Evolutionary conservation across 2,888 invertebrate species (phyloP), one percentile per base, ranked within the genome.

Genomic region (Tribolium freemani): DNA sequence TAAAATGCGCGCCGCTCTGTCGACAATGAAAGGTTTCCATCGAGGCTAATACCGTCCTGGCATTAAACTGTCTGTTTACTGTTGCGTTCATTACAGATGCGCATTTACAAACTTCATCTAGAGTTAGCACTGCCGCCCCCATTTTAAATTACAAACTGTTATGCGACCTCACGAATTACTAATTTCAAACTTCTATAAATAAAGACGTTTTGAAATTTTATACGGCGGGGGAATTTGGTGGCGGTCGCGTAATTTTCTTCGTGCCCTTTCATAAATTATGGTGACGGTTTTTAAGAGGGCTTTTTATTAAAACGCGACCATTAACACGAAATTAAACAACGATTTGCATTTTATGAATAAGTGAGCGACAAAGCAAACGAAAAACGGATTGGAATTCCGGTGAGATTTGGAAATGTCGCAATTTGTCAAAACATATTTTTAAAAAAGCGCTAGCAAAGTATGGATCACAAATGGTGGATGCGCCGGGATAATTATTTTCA

Each of bases 181-280:
- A 69, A 73, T 61, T 73, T 66, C 71, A 44, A 66, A 66, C 64
- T 70, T 70, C 66, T 69, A 73, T 73, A 73, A 73, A 73, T 73
- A 73, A 70, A 73, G 73, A 73, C 66, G 66, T 73, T 73, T 46
- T 50, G 60, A 64, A 60, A 73, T 66, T 70, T 66, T 73, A 64
- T 66, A 69, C 66, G 13, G 53, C 44, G 64, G 73, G 73, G 51
- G 38, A 44, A 67, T 57, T 68, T 58, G 26, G 26, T 50, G 31
- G 56, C 21, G 48, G 48, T 6, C 11, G 13, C 61, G 57, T 57
- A 57, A 56, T 67, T 57, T 67, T 48, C 68, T 57, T 16, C 68
- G 68, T 68, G 68, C 48, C 44, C 63, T 53, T 70, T 70, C 70
- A 70, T 70, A 70, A 70, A 70, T 70, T 70, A 70, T 63, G 10